Evolutionary conservation across 2,113 vertebrate species (phyloP).

Genomic region (Tachysurus vachellii): DNA sequence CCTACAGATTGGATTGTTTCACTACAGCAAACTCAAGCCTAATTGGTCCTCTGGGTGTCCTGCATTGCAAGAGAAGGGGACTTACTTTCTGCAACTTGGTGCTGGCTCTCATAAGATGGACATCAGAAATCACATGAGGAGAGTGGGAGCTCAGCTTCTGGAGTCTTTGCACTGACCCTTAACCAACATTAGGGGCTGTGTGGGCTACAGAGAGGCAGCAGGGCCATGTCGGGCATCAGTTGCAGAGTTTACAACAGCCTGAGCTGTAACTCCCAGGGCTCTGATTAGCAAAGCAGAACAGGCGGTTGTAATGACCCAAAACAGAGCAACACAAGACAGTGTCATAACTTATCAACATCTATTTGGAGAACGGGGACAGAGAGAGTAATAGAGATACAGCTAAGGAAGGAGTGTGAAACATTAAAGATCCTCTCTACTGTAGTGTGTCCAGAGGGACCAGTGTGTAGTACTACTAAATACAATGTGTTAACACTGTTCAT

Average conservation of each 20-base stretch:
- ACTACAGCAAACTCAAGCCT: conserved; percentile 22
- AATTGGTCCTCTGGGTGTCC: conserved; percentile 15
- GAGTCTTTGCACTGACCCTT: conserved; percentile 18
- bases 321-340: conserved; percentile 35
- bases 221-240: neutral
- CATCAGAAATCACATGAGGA: neutral
- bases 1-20: conserved; percentile 26
- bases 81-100: neutral
- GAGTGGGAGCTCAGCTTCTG: neutral
- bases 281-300: conserved; percentile 29
- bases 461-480: neutral
- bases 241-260: conserved; percentile 2
- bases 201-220: neutral
- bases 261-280: conserved; percentile 14
- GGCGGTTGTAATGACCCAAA: conserved; percentile 34
- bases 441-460: neutral
- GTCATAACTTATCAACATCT: conserved; percentile 40
- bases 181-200: neutral
- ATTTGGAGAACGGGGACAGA: neutral
- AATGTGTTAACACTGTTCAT: neutral
- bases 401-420: neutral
- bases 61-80: neutral
- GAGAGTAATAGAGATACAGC: neutral
- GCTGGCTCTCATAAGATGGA: neutral
- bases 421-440: neutral